phyloP scores from a whole-genome alignment of 1,140 invertebrate species.

The Lordiphosa stackelbergi region DNA sequence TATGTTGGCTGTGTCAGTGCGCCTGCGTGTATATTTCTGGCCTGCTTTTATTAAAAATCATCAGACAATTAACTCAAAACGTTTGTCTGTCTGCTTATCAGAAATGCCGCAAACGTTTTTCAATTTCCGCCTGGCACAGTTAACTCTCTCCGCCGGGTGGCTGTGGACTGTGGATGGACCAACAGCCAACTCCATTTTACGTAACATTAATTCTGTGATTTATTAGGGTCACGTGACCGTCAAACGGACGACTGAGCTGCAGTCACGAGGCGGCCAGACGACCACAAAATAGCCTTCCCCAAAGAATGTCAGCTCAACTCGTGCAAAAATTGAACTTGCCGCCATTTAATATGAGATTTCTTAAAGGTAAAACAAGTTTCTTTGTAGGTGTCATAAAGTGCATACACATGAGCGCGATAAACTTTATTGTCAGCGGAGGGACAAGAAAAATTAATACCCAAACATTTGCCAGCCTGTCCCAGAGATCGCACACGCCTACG shows the following conservation, averaged over 20 bases:
- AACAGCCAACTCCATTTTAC: slow-evolving; percentile 75
- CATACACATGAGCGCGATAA: too few relatives aligned
- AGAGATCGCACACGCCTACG: slow-evolving; percentile 73
- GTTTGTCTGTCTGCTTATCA: slow-evolving; percentile 51
- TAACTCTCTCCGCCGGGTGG: slow-evolving; percentile 2
- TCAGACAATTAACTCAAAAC: slow-evolving; percentile 2
- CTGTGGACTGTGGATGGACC: background rate
- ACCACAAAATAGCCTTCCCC: slow-evolving; percentile 45
- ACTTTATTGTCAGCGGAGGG: slow-evolving; percentile 69
- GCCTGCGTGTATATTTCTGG: slow-evolving; percentile 10
- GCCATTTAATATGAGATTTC: background rate
- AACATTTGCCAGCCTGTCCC: slow-evolving; percentile 56
- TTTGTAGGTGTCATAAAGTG: slow-evolving; percentile 74
- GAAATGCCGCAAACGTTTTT: slow-evolving; percentile 72
- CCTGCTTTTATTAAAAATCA: slow-evolving; percentile 23
- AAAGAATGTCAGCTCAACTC: slow-evolving; percentile 39
- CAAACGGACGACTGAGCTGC: slow-evolving; percentile 68
- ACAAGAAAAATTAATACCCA: slow-evolving; percentile 72
- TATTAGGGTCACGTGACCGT: slow-evolving; percentile 77
- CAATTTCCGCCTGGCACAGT: slow-evolving; percentile 70
- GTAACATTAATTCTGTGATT: slow-evolving; percentile 78
- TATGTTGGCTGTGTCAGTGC: slow-evolving; percentile 41
- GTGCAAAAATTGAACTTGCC: slow-evolving; percentile 36
- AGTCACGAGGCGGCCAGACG: slow-evolving; percentile 62
- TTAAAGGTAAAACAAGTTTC: slow-evolving; percentile 7